phyloP scores from a whole-genome alignment of 2,888 invertebrate species.

The Epsilonema sp. region DNA sequence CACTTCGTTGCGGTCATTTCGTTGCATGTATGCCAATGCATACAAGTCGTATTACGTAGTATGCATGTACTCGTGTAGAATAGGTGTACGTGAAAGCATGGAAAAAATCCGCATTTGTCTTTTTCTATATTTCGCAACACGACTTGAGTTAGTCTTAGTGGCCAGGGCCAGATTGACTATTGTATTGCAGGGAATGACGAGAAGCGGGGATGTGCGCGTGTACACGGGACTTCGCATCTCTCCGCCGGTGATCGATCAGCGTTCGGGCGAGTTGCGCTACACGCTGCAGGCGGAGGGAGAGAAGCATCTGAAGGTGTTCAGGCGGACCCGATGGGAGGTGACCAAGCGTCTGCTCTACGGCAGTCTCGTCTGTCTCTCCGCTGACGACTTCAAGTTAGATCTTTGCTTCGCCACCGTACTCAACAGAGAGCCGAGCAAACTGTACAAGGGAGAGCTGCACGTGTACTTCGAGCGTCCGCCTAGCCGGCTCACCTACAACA shows the following conservation, averaged over 20 bases:
- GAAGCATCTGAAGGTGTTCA: conserved; percentile 4
- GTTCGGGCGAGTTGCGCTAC: conserved; percentile 12
- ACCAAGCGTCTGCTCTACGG: conserved; percentile 47
- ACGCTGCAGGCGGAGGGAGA: too few relatives aligned
- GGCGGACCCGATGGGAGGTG: conserved; percentile 5
- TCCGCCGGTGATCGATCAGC: conserved; percentile 11
- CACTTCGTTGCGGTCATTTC: too few relatives aligned
- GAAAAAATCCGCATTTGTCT: too few relatives aligned
- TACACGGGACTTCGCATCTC: conserved; percentile 11
- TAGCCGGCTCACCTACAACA: conserved; percentile 6
- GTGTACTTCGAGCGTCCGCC: background rate
- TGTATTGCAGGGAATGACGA: too few relatives aligned
- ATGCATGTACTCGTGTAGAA: too few relatives aligned
- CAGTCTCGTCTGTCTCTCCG: conserved; percentile 50
- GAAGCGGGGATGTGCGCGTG: too few relatives aligned
- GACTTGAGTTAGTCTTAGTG: too few relatives aligned
- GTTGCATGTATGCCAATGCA: too few relatives aligned
- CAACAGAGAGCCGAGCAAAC: conserved; percentile 38
- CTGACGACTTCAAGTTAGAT: conserved; percentile 44
- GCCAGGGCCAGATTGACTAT: too few relatives aligned
- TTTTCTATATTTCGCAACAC: too few relatives aligned
- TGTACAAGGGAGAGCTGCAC: conserved; percentile 34
- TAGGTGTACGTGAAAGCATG: too few relatives aligned
- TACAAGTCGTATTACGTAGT: too few relatives aligned
- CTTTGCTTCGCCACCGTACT: conserved; percentile 49